Conservation (phyloP, 2,797 vertebrate genomes). For the Clamator glandarius region DNA sequence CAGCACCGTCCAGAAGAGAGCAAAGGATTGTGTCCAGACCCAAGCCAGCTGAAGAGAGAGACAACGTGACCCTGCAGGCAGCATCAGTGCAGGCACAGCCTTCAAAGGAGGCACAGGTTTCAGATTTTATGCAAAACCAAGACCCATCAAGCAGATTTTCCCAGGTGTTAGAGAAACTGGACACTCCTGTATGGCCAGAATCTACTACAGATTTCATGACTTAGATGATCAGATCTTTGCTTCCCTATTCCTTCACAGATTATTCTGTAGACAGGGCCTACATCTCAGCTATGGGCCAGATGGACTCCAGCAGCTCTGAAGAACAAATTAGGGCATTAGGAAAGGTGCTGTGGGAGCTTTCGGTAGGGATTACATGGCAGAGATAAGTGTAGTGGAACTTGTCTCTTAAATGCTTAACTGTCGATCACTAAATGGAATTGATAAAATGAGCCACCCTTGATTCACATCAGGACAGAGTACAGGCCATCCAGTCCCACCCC, state of each 20-base stretch:
- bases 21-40: background rate
- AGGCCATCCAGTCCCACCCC: background rate
- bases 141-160: background rate
- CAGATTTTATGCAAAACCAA: background rate
- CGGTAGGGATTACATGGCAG: background rate
- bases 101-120: background rate
- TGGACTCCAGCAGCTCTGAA: background rate
- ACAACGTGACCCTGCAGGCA: background rate
- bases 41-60: background rate
- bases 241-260: background rate
- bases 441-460: fast-evolving
- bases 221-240: fast-evolving
- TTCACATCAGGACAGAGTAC: fast-evolving
- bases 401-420: fast-evolving
- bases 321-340: background rate
- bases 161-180: background rate
- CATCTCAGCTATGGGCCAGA: background rate
- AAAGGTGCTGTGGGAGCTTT: background rate
- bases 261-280: background rate
- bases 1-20: background rate
- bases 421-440: background rate
- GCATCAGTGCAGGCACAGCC: background rate
- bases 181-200: background rate
- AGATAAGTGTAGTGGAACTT: background rate
- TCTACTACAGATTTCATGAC: background rate